A percentile compares a stretch with the other conserved stretches of the same genome.
phyloP scores from a whole-genome alignment of 1,140 invertebrate species.

The Dendrolimus kikuchii region DNA sequence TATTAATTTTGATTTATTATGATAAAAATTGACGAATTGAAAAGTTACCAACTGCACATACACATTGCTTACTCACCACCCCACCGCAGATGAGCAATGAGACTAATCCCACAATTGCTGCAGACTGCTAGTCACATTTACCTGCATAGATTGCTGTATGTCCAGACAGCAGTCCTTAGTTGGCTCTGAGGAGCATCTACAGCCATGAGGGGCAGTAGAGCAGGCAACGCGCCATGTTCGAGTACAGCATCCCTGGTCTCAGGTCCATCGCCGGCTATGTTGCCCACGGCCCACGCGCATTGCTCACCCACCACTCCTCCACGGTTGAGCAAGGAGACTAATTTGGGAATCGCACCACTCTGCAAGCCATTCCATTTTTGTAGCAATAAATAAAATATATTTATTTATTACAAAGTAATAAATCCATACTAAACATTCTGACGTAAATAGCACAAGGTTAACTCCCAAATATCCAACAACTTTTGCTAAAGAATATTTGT shows the following conservation, averaged over 20 bases:
- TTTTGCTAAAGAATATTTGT: too few relatives aligned
- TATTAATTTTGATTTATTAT: too few relatives aligned
- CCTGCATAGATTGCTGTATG: conserved; percentile 87
- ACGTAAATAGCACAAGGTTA: too few relatives aligned
- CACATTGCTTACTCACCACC: too few relatives aligned
- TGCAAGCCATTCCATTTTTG: conserved; percentile 10
- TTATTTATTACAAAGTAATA: not conserved
- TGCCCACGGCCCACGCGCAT: conserved; percentile 97
- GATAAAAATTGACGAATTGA: too few relatives aligned
- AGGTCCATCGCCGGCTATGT: conserved; percentile 95
- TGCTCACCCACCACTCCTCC: conserved; percentile 92
- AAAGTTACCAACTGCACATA: too few relatives aligned
- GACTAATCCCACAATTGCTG: too few relatives aligned
- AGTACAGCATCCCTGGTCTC: conserved; percentile 84
- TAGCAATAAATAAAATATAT: not conserved
- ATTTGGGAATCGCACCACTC: conserved; percentile 88
- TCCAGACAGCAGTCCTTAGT: conserved; percentile 85
- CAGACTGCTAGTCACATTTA: conserved; percentile 8
- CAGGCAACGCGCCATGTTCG: conserved; percentile 74
- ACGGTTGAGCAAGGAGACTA: conserved; percentile 85
- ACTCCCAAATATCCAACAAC: too few relatives aligned
- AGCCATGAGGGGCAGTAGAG: conserved; percentile 78
- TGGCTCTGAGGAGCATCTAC: conserved; percentile 58
- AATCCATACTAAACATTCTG: too few relatives aligned
- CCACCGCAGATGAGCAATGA: too few relatives aligned